Evolutionary conservation across 2,113 vertebrate species (phyloP), one percentile per base, ranked within the genome.

Genomic region (Lathamus discolor): DNA sequence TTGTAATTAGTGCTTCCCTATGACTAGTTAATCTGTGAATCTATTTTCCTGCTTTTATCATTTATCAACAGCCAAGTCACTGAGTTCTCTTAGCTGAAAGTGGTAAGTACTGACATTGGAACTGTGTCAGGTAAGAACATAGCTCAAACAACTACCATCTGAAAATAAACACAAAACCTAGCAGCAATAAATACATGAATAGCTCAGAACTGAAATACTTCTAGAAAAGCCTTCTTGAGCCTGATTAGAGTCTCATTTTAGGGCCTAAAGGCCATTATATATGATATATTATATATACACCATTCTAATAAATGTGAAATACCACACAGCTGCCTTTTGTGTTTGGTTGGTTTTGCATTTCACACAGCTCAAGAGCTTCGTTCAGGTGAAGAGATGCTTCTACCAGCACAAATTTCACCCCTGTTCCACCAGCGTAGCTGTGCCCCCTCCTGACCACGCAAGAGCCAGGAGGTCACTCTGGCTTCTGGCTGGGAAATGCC

Each of bases 1-100:
- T 57, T 62, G 92, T 77, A 97, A 88, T 94, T 91, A 84, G 80
- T 2, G 6, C 80, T 95, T 93, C 92, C 83, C 74, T 91, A 57
- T 43, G 81, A 90, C 83, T 94, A 86, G 57, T 84, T 90, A 68
- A 95, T 83, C 80, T 73, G 59, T 63, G 43, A 86, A 69, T 73
- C 86, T 88, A 17, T 86, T 95, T 88, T 89, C 85, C 68, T 88
- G 46, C 86, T 82, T 91, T 41, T 75, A 82, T 54, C 44, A 44
- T 87, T 82, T 91, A 92, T 86, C 88, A 91, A 68, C 62, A 69
- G 51, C 28, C 55, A 90, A 93, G 80, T 62, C 83, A 82, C 52
- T 11, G 48, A 72, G 77, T 76, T 89, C 86, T 74, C 62, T 89
- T 24, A 86, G 81, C 57, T 89, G 86, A 93, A 96, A 86, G 31